Base-by-base conservation (phyloP, 2,888 invertebrate genomes). In the Aspidapion aeneum region DNA sequence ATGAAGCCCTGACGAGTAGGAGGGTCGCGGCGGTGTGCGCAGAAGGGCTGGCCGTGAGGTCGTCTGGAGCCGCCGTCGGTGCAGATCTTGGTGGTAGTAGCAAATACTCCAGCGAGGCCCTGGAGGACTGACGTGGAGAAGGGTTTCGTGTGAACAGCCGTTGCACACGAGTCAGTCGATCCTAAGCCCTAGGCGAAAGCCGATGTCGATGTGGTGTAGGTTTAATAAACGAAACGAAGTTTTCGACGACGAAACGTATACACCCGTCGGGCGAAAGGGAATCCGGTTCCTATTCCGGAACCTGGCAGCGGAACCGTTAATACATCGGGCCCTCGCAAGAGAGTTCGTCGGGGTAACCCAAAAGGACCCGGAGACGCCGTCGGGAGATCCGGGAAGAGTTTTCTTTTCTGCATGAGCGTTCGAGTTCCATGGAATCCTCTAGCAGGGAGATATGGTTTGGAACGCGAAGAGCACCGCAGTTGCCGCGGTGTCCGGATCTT, bases 11-110 rank as follows among this genome's bases (percentile, higher is more conserved):
- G 84, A 84, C 82, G 85, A 86, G 86, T 87, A 86, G 84, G 86
- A 78, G 74, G 76, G 77, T 77, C 78, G 79, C 78, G 77, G 78
- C 78, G 80, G 77, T 83, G 83, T 75, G 87, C 86, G 82, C 82
- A 78, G 85, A 86, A 86, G 85, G 83, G 80, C 79, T 81, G 83
- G 82, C 83, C 82, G 83, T 78, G 79, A 80, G 81, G 78, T 78
- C 77, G 80, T 77, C 80, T 82, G 80, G 82, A 82, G 82, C 81
- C 80, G 77, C 81, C 82, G 80, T 80, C 80, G 80, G 82, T 79
- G 81, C 82, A 82, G 83, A 87, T 86, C 85, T 87, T 86, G 86
- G 85, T 87, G 72, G 74, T 72, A 74, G 86, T 86, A 86, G 86
- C 62, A 62, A 62, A 62, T 58, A 62, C 62, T 62, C 62, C 62